These are phyloP conservation scores for Xestia ashworthii DNA, from an alignment of 2,888 invertebrate species.

Conservation along the genomic window DNA sequence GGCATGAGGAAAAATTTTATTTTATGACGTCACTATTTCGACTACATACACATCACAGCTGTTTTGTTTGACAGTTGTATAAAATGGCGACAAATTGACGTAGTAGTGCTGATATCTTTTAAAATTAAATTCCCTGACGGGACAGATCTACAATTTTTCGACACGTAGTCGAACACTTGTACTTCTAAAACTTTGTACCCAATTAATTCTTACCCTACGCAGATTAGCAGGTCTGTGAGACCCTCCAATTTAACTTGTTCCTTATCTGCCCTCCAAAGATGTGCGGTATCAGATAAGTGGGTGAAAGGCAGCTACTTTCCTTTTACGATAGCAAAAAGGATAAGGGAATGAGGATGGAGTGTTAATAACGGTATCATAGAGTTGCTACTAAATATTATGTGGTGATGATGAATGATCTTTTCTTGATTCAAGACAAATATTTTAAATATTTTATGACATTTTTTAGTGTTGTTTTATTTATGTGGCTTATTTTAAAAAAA, in stretches of 20 bases:
- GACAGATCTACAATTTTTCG: not conserved
- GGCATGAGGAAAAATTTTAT: not conserved
- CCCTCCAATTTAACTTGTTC: constrained; percentile 42
- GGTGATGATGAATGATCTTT: too few relatives aligned
- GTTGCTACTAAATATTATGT: constrained; percentile 5
- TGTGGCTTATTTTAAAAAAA: too few relatives aligned
- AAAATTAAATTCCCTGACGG: not conserved
- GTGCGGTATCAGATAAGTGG: constrained; percentile 36
- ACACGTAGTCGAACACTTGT: not conserved
- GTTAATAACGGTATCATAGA: constrained; percentile 18
- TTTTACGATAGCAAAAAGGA: constrained; percentile 27
- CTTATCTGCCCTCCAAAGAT: constrained; percentile 45
- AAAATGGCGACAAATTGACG: not conserved
- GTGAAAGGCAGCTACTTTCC: constrained; percentile 30
- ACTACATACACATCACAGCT: not conserved
- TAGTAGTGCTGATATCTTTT: not conserved
- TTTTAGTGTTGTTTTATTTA: too few relatives aligned
- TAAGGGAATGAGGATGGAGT: constrained; percentile 12
- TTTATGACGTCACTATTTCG: not conserved
- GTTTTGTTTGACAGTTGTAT: not conserved
- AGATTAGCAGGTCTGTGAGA: constrained; percentile 16
- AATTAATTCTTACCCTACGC: constrained; percentile 23
- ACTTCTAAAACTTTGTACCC: not conserved
- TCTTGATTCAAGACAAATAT: too few relatives aligned
- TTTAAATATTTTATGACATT: too few relatives aligned